Evolutionary conservation across 2,888 invertebrate species (phyloP).

Genomic region (Synanthedon tipuliformis): DNA sequence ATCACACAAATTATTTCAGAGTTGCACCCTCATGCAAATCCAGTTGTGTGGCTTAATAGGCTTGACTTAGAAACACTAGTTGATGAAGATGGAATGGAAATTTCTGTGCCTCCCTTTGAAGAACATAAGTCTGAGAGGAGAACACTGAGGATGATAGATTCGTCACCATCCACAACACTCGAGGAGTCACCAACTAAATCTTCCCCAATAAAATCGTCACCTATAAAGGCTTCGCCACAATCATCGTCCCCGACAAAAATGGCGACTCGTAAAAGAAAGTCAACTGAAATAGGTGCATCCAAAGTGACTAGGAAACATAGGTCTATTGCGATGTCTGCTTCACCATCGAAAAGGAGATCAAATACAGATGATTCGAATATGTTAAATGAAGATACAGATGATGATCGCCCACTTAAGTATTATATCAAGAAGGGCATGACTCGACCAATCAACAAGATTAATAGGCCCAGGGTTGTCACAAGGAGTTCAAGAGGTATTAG

Average conservation of each 20-base stretch:
- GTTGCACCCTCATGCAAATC: constrained; percentile 16
- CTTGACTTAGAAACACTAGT: constrained; percentile 2
- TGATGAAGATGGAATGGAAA: background rate
- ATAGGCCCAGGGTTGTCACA: background rate
- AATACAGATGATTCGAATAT: background rate
- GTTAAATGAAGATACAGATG: background rate
- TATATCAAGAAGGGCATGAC: background rate
- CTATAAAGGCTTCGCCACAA: background rate
- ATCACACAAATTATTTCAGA: constrained; percentile 9
- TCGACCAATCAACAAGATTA: background rate
- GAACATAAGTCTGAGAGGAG: background rate
- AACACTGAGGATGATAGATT: background rate
- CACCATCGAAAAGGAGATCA: background rate
- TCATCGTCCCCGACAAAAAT: background rate
- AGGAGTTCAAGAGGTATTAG: background rate
- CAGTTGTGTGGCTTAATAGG: constrained; percentile 21
- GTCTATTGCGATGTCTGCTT: background rate
- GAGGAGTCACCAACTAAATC: background rate
- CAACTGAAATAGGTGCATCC: background rate
- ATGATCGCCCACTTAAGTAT: background rate
- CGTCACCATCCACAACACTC: background rate
- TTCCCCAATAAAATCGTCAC: background rate
- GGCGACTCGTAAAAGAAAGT: background rate
- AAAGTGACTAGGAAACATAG: background rate
- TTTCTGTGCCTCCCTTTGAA: background rate